Evolutionary conservation across 2,888 invertebrate species (phyloP).

Genomic region (Boloria selene): DNA sequence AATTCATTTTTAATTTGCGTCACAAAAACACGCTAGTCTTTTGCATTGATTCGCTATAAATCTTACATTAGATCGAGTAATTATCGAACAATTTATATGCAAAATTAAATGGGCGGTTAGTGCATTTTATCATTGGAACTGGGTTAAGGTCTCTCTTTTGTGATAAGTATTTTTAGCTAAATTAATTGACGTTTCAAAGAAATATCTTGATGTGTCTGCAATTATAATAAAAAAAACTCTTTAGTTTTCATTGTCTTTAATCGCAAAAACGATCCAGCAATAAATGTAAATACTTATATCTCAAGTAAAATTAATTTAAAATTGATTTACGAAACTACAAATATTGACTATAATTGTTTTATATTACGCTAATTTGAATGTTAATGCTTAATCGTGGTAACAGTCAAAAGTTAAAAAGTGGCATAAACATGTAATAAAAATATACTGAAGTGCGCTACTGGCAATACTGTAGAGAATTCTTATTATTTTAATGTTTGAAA

Average conservation of each 20-base stretch:
- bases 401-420: background rate
- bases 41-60: constrained; percentile 22
- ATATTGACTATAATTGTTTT: background rate
- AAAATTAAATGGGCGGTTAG: constrained; percentile 23
- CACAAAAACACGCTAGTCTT: constrained; percentile 19
- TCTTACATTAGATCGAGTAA: constrained; percentile 31
- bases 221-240: background rate
- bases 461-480: too few species aligned
- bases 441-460: too few species aligned
- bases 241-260: too few species aligned
- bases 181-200: too few species aligned
- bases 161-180: too few species aligned
- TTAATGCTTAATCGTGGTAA: background rate
- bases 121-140: constrained; percentile 20
- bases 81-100: constrained; percentile 35
- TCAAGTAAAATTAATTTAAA: background rate
- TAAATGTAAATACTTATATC: constrained; percentile 1
- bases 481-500: too few species aligned
- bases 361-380: background rate
- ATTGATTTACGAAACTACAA: constrained; percentile 10
- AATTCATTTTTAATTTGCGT: constrained; percentile 15
- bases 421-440: too few species aligned
- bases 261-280: background rate
- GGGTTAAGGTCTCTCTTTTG: constrained; percentile 32
- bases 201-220: background rate